Evolutionary conservation across 2,113 vertebrate species (phyloP).

Genomic region (Panthera leo): DNA sequence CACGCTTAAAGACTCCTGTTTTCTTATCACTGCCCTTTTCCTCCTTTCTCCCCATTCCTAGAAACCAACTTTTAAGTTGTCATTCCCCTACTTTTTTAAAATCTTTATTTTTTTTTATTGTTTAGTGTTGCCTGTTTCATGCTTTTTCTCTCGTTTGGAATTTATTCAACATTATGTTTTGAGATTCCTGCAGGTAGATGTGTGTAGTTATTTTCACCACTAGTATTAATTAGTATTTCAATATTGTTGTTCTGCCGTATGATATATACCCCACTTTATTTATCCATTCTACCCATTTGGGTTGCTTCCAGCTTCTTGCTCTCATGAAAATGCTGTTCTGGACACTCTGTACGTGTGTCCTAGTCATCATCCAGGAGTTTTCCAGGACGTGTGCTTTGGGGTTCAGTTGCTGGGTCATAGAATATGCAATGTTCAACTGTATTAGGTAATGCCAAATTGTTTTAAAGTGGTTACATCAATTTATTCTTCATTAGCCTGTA

Average conservation of each 20-base stretch:
- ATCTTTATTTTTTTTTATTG: background rate
- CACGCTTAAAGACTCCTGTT: background rate
- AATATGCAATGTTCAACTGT: background rate
- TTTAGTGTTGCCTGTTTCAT: background rate
- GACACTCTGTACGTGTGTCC: background rate
- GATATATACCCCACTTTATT: background rate
- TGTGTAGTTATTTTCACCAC: background rate
- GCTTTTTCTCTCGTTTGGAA: background rate
- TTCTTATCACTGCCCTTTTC: background rate
- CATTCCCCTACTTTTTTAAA: background rate
- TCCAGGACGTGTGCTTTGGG: background rate
- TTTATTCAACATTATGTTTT: background rate
- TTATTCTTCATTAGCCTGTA: background rate
- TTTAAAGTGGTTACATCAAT: background rate
- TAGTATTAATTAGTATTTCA: background rate
- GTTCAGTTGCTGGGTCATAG: background rate
- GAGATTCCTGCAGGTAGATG: background rate
- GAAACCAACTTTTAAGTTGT: background rate
- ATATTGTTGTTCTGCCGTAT: background rate
- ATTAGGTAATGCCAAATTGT: background rate
- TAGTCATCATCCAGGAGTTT: background rate
- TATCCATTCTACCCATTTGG: background rate
- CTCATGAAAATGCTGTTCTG: background rate
- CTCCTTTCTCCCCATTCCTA: background rate
- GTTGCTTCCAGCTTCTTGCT: background rate